These are phyloP conservation scores for Lepus europaeus DNA, from an alignment of 2,113 vertebrate species.

Conservation along the genomic window DNA sequence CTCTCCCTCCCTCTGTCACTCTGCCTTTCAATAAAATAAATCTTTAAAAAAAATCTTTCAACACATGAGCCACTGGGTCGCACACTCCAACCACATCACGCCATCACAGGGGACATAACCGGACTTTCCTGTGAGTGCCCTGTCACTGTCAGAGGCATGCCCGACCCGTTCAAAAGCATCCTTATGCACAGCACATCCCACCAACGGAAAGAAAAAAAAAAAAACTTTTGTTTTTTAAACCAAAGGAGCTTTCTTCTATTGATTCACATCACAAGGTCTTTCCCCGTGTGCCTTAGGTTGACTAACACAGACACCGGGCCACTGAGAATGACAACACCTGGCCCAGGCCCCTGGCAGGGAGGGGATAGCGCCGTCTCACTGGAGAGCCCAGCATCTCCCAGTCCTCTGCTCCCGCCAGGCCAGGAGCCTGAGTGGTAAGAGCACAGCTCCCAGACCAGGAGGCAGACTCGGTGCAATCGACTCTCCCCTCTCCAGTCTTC, in stretches of 20 bases:
- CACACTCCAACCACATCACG: no score
- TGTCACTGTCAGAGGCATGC: not conserved
- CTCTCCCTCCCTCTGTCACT: no score
- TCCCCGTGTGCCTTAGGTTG: not conserved
- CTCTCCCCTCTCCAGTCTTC: not conserved
- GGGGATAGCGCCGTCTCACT: not conserved
- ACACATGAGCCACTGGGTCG: no score
- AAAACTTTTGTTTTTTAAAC: not conserved
- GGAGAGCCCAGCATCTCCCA: not conserved
- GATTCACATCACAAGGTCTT: not conserved
- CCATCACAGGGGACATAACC: not conserved
- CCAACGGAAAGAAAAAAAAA: not conserved
- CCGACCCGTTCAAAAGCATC: conserved; percentile 41
- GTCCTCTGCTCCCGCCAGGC: not conserved
- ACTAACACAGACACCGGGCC: not conserved
- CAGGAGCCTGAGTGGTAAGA: not conserved
- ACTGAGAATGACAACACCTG: not conserved
- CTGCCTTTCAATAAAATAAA: no score
- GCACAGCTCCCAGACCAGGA: not conserved
- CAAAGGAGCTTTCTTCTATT: not conserved
- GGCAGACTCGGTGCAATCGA: not conserved
- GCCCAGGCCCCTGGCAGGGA: not conserved
- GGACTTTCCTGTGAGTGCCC: not conserved
- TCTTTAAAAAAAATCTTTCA: no score
- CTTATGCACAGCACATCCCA: conserved; percentile 40